Conservation (phyloP, 2,113 vertebrate species). For the Athene cunicularia region DNA sequence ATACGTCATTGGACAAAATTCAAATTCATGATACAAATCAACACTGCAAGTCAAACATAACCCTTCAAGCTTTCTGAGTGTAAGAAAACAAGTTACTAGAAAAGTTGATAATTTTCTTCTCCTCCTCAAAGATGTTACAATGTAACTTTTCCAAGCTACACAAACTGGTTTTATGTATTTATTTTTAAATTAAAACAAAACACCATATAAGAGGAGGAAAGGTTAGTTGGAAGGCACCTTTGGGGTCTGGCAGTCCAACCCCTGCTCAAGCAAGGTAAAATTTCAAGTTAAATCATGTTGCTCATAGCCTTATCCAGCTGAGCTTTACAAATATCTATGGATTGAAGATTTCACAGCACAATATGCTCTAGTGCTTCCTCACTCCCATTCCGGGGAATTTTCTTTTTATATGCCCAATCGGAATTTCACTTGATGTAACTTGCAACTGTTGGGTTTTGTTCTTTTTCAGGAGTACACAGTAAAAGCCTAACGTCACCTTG, state of each 20-base stretch:
- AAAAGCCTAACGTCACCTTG: not conserved
- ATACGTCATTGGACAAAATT: not conserved
- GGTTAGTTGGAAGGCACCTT: not conserved
- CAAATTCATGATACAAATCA: not conserved
- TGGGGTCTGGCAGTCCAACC: not conserved
- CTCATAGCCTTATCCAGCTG: not conserved
- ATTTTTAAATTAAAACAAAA: not conserved
- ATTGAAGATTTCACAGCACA: not conserved
- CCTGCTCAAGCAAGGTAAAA: not conserved
- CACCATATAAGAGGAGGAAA: not conserved
- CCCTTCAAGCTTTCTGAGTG: not conserved
- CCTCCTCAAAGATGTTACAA: not conserved
- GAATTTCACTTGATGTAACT: not conserved
- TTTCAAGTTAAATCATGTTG: not conserved
- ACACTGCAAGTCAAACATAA: not conserved
- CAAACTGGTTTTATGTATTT: not conserved
- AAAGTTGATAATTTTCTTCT: not conserved
- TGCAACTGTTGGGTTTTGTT: not conserved
- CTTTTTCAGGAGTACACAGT: too few relatives aligned
- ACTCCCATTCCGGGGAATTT: not conserved
- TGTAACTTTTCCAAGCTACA: not conserved
- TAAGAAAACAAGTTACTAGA: not conserved
- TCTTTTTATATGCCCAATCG: fast-evolving
- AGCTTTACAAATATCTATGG: not conserved
- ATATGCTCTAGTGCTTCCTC: not conserved